Conservation (phyloP, 2,888 invertebrate genomes). For the Pheosia gnoma region DNA sequence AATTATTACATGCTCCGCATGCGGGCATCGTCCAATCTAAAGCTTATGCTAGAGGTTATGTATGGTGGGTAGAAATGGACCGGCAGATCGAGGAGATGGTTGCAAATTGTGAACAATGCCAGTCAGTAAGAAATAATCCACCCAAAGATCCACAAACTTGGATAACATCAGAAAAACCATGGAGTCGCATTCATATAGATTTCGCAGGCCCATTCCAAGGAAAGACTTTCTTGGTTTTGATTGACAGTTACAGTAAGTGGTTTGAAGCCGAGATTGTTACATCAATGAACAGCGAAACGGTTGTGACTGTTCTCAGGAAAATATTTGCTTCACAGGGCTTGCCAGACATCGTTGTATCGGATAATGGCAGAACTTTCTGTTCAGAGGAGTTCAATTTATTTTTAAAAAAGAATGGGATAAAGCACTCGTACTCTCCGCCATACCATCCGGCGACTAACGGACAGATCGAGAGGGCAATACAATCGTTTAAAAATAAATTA, state of each 20-base stretch:
- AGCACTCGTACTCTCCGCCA: slow-evolving; percentile 4
- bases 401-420: slow-evolving; percentile 20
- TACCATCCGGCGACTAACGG: slow-evolving; percentile 30
- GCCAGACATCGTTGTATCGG: slow-evolving; percentile 31
- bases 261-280: too few relatives aligned
- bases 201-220: not conserved
- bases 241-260: too few relatives aligned
- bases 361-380: slow-evolving; percentile 21
- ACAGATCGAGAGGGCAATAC: not conserved
- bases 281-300: too few relatives aligned
- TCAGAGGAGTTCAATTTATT: slow-evolving; percentile 30
- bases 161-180: not conserved
- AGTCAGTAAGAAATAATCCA: slow-evolving; percentile 1
- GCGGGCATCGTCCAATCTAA: slow-evolving; percentile 26
- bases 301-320: too few relatives aligned
- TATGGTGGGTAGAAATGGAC: slow-evolving; percentile 25
- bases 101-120: not conserved
- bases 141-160: not conserved
- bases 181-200: not conserved
- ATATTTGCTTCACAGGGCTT: too few relatives aligned
- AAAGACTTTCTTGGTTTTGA: not conserved
- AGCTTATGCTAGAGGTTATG: slow-evolving; percentile 27
- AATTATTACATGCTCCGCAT: slow-evolving; percentile 11
- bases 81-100: slow-evolving; percentile 20
- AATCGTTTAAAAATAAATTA: too few relatives aligned